These are phyloP conservation scores for Dryoscopus gambensis DNA, from an alignment of 2,113 vertebrate genomes.

Conservation along the genomic window DNA sequence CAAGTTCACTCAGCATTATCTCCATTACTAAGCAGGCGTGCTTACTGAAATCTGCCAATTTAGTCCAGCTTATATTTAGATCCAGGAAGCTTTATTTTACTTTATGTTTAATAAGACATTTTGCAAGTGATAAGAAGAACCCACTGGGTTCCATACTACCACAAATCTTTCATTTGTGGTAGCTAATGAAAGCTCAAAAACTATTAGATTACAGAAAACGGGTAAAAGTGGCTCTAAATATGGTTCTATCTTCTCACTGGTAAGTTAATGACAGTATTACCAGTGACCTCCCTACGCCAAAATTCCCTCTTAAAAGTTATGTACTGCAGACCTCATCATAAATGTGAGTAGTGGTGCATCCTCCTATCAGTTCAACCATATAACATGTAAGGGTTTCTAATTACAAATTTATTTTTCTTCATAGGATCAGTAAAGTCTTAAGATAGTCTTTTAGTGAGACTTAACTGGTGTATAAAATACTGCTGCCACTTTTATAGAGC, in stretches of 20 bases:
- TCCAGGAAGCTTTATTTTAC: conserved; percentile 26
- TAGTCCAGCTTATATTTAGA: conserved; percentile 39
- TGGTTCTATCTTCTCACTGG: background rate
- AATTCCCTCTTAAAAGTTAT: background rate
- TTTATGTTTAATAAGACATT: background rate
- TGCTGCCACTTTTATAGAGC: background rate
- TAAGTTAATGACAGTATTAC: background rate
- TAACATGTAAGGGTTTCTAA: background rate
- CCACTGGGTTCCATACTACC: background rate
- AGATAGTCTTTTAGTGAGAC: background rate
- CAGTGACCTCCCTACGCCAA: background rate
- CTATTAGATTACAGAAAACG: background rate
- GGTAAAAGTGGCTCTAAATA: conserved; percentile 3
- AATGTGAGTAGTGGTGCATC: background rate
- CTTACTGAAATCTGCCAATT: conserved; percentile 41
- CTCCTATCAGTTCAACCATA: background rate
- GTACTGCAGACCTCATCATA: background rate
- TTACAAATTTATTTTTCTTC: background rate
- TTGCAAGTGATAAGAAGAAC: background rate
- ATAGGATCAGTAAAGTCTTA: background rate
- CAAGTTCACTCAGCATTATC: conserved; percentile 36
- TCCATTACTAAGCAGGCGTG: conserved; percentile 38
- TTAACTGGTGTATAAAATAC: background rate
- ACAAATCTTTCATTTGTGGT: conserved; percentile 43
- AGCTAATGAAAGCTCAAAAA: conserved; percentile 40